Evolutionary conservation across 2,888 invertebrate genomes (phyloP).

Genomic region (Dione vanillae): DNA sequence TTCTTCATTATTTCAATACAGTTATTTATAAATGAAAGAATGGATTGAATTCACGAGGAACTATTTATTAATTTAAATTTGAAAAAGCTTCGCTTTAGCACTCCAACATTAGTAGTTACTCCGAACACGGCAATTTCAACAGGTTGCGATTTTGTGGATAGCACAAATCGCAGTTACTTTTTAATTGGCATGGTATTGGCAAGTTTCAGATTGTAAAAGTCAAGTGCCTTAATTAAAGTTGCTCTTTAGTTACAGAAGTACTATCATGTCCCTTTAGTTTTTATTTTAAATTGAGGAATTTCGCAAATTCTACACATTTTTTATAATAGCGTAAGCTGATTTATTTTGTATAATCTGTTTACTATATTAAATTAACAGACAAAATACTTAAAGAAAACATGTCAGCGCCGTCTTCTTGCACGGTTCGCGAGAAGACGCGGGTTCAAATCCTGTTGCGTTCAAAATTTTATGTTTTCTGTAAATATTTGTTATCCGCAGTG

Average conservation of each 20-base stretch:
- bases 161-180: conserved; percentile 59
- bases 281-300: conserved; percentile 3
- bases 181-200: conserved; percentile 70
- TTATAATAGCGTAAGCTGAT: too few species aligned
- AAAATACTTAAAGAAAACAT: too few species aligned
- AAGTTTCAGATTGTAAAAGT: conserved; percentile 69
- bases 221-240: conserved; percentile 77
- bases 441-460: too few species aligned
- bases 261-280: conserved; percentile 30
- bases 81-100: conserved; percentile 31
- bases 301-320: not conserved
- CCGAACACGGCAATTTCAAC: conserved; percentile 23
- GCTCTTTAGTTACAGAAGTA: conserved; percentile 67
- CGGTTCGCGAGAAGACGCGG: too few species aligned
- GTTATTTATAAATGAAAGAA: conserved; percentile 2
- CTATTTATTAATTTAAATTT: conserved; percentile 16
- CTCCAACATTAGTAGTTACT: conserved; percentile 29
- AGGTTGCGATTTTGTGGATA: conserved; percentile 39
- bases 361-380: not conserved
- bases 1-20: not conserved
- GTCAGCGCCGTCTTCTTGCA: too few species aligned
- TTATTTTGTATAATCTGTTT: too few species aligned
- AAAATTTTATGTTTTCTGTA: too few species aligned
- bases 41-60: conserved; percentile 1
- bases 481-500: too few species aligned